Percentiles rank a stretch among this genome's conserved stretches.
phyloP scores from a whole-genome alignment of 2,113 vertebrate species.

The Coreoperca whiteheadi region DNA sequence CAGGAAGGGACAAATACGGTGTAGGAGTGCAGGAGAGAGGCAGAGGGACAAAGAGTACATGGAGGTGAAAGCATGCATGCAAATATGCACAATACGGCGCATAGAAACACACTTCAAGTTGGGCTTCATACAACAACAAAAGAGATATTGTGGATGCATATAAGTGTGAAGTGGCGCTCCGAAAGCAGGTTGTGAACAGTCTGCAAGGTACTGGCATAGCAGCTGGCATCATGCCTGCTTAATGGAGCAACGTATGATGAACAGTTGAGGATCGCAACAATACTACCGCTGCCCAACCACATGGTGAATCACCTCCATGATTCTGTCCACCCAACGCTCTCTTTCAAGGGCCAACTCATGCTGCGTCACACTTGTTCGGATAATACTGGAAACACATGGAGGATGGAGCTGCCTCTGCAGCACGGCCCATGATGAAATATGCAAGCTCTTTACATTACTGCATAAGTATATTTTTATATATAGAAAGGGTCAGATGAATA shows the following conservation, averaged over 20 bases:
- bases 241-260: constrained; percentile 57
- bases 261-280: constrained; percentile 37
- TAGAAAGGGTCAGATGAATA: not conserved
- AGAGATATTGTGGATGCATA: constrained; percentile 43
- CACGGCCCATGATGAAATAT: not conserved
- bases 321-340: constrained; percentile 28
- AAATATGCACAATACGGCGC: not conserved
- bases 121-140: constrained; percentile 12
- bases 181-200: constrained; percentile 15
- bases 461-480: not conserved
- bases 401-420: not conserved
- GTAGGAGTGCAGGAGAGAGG: constrained; percentile 15
- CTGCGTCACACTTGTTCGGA: constrained; percentile 51
- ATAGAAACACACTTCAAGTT: not conserved
- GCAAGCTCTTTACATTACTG: not conserved
- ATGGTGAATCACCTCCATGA: constrained; percentile 49
- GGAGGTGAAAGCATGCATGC: not conserved
- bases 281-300: constrained; percentile 34
- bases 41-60: constrained; percentile 14
- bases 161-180: constrained; percentile 9
- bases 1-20: constrained; percentile 40
- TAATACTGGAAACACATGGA: constrained; percentile 49
- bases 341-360: constrained; percentile 43
- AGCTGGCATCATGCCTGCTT: constrained; percentile 58
- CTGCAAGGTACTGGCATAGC: constrained; percentile 36